Conservation (phyloP, 1,140 invertebrate species). For the Drosophila biarmipes region DNA sequence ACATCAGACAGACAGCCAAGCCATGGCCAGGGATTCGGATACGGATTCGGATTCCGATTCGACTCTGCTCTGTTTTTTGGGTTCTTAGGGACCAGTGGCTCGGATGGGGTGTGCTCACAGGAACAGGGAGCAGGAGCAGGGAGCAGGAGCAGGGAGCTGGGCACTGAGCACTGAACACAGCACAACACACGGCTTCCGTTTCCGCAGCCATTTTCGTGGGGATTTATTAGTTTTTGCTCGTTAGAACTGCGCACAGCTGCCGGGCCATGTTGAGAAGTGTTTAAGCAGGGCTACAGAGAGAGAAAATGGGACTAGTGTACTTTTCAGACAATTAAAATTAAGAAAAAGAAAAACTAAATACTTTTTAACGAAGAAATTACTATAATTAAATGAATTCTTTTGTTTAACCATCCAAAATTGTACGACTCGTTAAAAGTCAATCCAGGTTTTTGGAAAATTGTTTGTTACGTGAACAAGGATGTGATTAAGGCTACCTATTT, state of each 20-base stretch:
- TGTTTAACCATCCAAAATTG: not conserved
- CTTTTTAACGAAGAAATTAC: no score
- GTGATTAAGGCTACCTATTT: not conserved
- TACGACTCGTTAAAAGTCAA: no score
- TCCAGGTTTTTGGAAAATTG: no score
- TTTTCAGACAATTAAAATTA: not conserved
- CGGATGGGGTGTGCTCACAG: constrained; percentile 23
- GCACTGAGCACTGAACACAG: constrained; percentile 1
- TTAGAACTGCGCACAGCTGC: constrained; percentile 78
- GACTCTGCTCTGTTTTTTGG: constrained; percentile 25
- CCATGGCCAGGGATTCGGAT: constrained; percentile 28
- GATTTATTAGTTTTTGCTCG: constrained; percentile 84
- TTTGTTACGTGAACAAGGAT: no score
- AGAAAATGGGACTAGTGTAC: not conserved
- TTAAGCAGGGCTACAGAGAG: constrained; percentile 47
- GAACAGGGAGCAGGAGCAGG: constrained; percentile 12
- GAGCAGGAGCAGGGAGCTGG: constrained; percentile 18
- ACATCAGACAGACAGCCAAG: constrained; percentile 66
- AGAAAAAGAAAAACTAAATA: not conserved
- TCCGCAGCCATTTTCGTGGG: constrained; percentile 80
- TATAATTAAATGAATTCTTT: no score
- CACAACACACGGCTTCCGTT: constrained; percentile 79
- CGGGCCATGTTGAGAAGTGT: constrained; percentile 61
- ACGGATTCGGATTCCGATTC: constrained; percentile 23
- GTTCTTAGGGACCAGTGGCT: not conserved